Evolutionary conservation across 2,888 invertebrate species (phyloP).

Genomic region (Drosophila pseudotakahashii): DNA sequence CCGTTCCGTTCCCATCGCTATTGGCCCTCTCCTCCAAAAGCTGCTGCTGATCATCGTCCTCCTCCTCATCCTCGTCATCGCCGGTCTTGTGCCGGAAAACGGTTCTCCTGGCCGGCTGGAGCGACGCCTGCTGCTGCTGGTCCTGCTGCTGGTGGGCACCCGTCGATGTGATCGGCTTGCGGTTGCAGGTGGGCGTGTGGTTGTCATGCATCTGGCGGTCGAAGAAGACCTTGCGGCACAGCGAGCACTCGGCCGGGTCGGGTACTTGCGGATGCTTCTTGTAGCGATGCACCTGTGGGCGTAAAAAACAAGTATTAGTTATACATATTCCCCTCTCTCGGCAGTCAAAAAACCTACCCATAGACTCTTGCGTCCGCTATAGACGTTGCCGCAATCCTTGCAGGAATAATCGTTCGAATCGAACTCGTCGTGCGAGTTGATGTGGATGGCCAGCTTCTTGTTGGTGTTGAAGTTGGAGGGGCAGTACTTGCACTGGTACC

Average conservation of each 20-base stretch:
- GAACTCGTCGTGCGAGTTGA: constrained; percentile 84
- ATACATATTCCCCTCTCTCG: neutral
- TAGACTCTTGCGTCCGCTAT: constrained; percentile 84
- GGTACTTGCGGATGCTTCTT: constrained; percentile 84
- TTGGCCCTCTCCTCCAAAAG: constrained; percentile 37
- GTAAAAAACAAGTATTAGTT: neutral
- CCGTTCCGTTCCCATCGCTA: constrained; percentile 40
- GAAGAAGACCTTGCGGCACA: constrained; percentile 84
- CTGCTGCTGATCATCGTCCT: constrained; percentile 55
- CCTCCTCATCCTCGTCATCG: constrained; percentile 73
- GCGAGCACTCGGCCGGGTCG: constrained; percentile 82
- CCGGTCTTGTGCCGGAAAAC: constrained; percentile 77
- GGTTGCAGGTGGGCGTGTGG: constrained; percentile 82
- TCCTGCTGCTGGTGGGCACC: constrained; percentile 69
- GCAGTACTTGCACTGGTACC: constrained; percentile 85
- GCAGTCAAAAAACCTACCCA: constrained; percentile 76
- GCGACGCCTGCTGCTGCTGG: constrained; percentile 17
- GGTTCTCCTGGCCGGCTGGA: constrained; percentile 9
- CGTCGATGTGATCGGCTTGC: constrained; percentile 76
- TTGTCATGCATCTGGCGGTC: constrained; percentile 83
- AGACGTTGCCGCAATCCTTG: constrained; percentile 84
- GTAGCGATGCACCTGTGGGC: constrained; percentile 82
- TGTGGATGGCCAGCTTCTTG: constrained; percentile 84
- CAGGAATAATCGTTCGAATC: constrained; percentile 84
- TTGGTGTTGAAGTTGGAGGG: constrained; percentile 84